Base-by-base conservation (phyloP, 2,797 vertebrate species). In the Poeciliopsis paucimaculata region DNA sequence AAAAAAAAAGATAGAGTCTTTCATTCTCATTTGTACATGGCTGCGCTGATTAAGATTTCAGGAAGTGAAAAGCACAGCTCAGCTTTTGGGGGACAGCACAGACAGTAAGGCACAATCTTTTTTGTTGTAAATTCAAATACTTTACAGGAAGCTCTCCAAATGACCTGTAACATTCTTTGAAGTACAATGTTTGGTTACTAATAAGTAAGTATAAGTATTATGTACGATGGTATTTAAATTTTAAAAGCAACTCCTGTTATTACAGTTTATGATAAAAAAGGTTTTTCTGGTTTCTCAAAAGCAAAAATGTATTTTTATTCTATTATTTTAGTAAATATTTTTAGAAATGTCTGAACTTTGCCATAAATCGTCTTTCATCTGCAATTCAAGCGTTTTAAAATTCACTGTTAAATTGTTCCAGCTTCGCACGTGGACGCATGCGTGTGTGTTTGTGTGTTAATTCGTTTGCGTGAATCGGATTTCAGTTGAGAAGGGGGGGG, bases 121-220 rank as follows among this genome's bases (percentile, higher is more conserved):
- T 96, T 92, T 94, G 94, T 93, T 95, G 95, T 94, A 96, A 95
- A 96, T 94, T 94, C 95, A 96, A 95, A 96, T 95, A 95, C 94
- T 94, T 95, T 92, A 95, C 92, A 11, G 18, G 39, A 66, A 97
- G 95, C 95, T 93, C 95, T 95, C 94, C 95, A 95, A 97, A 96
- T 94, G 92, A 95, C 94, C 94, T 94, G 95, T 96, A 96, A 96
- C 93, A 96, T 96, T n/a, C 5, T 45, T 71, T 9, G 26, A 43
- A 16, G 28, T 45, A 46, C n/a, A n/a, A 45, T 16, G 39, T 41
- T 70, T 26, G 39, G 39, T 39, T 43, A 13, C 66, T 70, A 43
- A 26, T 43, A 34, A 34, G 31, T 34, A 34, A 2, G 31, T 16
- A 8, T 31, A 31, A 15, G 11, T 5, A 12, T 11, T 41, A 18